Base-by-base conservation (phyloP, 2,113 vertebrate species). In the Diadophis punctatus region DNA sequence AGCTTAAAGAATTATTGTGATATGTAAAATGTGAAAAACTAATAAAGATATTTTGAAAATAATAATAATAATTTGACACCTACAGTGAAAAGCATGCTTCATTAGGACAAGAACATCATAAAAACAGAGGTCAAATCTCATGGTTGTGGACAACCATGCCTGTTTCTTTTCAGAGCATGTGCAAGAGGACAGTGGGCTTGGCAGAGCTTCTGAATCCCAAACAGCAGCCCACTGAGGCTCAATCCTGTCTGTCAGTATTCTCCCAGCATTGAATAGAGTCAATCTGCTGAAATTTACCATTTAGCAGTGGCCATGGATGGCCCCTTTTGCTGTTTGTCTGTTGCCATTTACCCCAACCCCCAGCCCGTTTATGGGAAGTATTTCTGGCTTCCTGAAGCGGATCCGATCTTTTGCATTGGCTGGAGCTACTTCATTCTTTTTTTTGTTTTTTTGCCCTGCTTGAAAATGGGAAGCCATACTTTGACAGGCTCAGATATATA, bases 341-440 rank as follows among this genome's bases (percentile, higher is more conserved):
- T 74, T 39, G 94, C 92, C 96, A 93, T 6, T 90, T 93, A 90
- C 63, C 87, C 8, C 89, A 86, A 1, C 86, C 92, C 91, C 74
- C 86, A 95, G 92, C 52, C 49, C n/a, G 55, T 92, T 48, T 51
- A 48, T 86, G 93, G 94, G 91, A 95, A 95, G 89, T 86, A 91
- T 94, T 93, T 68, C 91, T 91, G 94, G 92, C 95, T 96, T 87
- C 52, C 23, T 88, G 86, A 43, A 92, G 87, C 3, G 2, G 86
- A 84, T 49, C 93, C 39, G 25, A 25, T 91, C 84, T 91, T 90
- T 96, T 95, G 93, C 90, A 93, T 93, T 85, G 93, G 46, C 95
- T 94, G 74, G 93, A 87, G 43, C 12, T 39, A n/a, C 9, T 0
- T 56, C 91, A 51, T 86, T 90, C 94, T 91, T 3, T 89, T 93